phyloP scores from a whole-genome alignment of 2,797 vertebrate genomes.

The Huso huso region DNA sequence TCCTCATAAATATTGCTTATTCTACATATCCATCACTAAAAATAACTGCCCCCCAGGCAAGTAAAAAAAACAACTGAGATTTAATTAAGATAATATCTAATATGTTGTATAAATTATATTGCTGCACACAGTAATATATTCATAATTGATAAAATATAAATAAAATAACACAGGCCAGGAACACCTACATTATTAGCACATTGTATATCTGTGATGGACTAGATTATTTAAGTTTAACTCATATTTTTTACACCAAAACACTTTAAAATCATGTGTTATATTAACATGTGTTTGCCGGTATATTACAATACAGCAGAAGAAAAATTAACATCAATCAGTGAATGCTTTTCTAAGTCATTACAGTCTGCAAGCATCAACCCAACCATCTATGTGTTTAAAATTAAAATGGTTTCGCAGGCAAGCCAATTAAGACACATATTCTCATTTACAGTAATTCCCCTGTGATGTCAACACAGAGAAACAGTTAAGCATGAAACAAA shows the following conservation, averaged over 20 bases:
- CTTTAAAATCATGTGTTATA: too few species aligned
- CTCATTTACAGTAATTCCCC: constrained; percentile 3
- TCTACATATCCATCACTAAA: too few species aligned
- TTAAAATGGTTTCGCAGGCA: background rate
- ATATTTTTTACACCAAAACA: too few species aligned
- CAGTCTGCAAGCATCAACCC: background rate
- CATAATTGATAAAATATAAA: too few species aligned
- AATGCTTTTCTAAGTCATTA: background rate
- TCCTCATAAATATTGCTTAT: too few species aligned
- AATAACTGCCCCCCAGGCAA: background rate
- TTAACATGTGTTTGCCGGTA: too few species aligned
- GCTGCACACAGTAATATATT: too few species aligned
- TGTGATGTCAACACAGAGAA: background rate
- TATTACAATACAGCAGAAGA: too few species aligned
- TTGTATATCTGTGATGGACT: too few species aligned
- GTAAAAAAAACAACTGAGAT: background rate
- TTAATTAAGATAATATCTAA: background rate
- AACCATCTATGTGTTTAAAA: constrained; percentile 1
- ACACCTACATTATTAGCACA: too few species aligned
- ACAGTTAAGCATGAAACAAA: background rate
- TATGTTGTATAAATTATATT: background rate
- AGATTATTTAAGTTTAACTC: too few species aligned
- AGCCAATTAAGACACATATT: constrained; percentile 1
- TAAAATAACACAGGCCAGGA: too few species aligned
- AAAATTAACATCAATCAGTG: background rate